phyloP scores from a whole-genome alignment of 2,888 invertebrate genomes.

The Gnatocerus cornutus region DNA sequence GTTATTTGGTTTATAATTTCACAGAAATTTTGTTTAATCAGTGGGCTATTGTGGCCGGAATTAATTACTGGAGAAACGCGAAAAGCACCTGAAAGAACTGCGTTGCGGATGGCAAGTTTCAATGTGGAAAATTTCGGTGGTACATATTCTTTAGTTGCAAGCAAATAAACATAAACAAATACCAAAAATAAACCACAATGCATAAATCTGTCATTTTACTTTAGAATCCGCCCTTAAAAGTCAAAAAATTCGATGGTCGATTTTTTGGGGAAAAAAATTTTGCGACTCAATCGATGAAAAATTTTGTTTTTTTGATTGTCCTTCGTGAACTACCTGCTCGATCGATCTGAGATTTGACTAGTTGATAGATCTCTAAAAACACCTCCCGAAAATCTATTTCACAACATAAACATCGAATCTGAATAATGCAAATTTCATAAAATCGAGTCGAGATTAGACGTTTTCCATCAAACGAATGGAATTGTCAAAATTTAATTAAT shows the following conservation, averaged over 20 bases:
- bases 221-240: no score
- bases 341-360: no score
- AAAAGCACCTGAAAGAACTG: slow-evolving; percentile 18
- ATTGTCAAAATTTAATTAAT: slow-evolving; percentile 47
- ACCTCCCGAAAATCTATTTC: no score
- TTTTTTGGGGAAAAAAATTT: no score
- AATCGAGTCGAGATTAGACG: slow-evolving; percentile 43
- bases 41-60: slow-evolving; percentile 48
- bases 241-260: no score
- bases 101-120: no score
- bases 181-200: slow-evolving; percentile 23
- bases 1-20: slow-evolving; percentile 60
- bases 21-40: slow-evolving; percentile 54
- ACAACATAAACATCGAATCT: slow-evolving; percentile 28
- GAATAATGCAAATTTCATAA: slow-evolving; percentile 42
- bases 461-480: slow-evolving; percentile 37
- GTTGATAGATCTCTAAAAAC: no score
- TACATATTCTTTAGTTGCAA: background rate
- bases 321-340: no score
- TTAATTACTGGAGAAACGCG: slow-evolving; percentile 15
- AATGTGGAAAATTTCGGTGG: no score
- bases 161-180: slow-evolving; percentile 22
- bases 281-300: no score
- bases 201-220: slow-evolving; percentile 11
- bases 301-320: no score